phyloP scores from a whole-genome alignment of 2,113 vertebrate genomes.

The Ardeotis arabs region DNA sequence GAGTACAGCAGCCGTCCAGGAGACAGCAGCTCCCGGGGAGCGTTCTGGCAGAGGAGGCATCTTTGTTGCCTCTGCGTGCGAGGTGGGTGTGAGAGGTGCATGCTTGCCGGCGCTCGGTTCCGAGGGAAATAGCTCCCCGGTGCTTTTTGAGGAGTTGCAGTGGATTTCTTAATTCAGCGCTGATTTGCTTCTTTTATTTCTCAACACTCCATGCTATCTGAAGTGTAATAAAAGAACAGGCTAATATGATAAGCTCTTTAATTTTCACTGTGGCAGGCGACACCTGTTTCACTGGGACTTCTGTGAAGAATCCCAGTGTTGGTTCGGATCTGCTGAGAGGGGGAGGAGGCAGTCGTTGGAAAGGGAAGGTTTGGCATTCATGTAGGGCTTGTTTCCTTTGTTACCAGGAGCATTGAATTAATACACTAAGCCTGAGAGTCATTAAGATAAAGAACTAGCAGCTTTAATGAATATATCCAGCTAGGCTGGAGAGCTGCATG shows the following conservation, averaged over 20 bases:
- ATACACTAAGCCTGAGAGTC: conserved; percentile 64
- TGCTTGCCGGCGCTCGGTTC: fast-evolving
- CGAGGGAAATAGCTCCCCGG: fast-evolving
- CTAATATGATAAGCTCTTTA: neutral
- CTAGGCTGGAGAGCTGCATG: conserved; percentile 60
- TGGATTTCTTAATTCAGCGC: neutral
- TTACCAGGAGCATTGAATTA: conserved; percentile 62
- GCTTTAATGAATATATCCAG: conserved; percentile 70
- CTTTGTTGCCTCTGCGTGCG: neutral
- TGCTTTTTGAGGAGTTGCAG: neutral
- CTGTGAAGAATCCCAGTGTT: neutral
- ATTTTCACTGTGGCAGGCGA: neutral
- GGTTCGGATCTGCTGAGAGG: neutral
- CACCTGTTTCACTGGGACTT: conserved; percentile 3
- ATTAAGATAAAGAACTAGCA: conserved; percentile 71
- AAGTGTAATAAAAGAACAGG: neutral
- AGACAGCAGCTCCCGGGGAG: neutral
- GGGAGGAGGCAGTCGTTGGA: neutral
- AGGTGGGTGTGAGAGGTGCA: neutral
- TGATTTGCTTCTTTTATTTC: neutral
- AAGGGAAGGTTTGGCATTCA: conserved; percentile 30
- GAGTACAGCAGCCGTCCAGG: neutral
- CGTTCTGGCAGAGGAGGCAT: fast-evolving
- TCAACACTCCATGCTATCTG: fast-evolving
- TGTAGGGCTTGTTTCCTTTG: conserved; percentile 49